Conservation (phyloP, 2,113 vertebrate genomes). For the Arothron firmamentum region DNA sequence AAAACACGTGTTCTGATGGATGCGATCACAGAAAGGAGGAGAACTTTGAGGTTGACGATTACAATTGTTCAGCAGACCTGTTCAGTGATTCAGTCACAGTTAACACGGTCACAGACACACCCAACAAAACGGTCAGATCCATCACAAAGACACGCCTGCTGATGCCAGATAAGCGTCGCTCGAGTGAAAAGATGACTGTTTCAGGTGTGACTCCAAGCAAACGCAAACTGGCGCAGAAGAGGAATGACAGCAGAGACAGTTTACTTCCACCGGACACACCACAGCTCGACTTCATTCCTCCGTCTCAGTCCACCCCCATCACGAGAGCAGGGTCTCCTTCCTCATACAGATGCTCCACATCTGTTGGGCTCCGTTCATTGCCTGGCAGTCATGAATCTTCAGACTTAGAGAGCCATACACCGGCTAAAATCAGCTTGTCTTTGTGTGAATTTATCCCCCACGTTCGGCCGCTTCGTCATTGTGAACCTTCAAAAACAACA, state of each 20-base stretch:
- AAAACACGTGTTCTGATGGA: not conserved
- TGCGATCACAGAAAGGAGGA: slow-evolving; percentile 10
- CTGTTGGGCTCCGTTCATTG: not conserved
- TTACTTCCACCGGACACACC: slow-evolving; percentile 8
- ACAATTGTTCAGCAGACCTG: slow-evolving; percentile 64
- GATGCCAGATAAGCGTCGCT: not conserved
- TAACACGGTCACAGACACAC: not conserved
- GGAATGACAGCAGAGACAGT: not conserved
- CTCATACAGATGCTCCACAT: not conserved
- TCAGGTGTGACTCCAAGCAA: slow-evolving; percentile 16
- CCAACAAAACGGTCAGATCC: not conserved
- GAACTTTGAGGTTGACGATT: slow-evolving; percentile 30
- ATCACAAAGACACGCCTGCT: not conserved
- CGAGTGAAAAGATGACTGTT: not conserved
- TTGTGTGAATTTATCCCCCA: not conserved
- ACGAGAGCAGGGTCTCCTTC: slow-evolving; percentile 5
- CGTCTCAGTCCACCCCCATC: slow-evolving; percentile 64
- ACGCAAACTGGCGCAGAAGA: not conserved
- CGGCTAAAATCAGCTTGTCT: not conserved
- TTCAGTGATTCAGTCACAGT: slow-evolving; percentile 35
- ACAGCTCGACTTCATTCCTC: slow-evolving; percentile 54
- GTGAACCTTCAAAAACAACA: slow-evolving; percentile 13
- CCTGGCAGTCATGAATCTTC: not conserved
- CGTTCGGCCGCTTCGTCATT: not conserved
- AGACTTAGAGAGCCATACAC: not conserved